Percentiles rank a stretch among this genome's conserved stretches.
Evolutionary conservation across 2,888 invertebrate genomes (phyloP).

Genomic region (Sympetrum striolatum): DNA sequence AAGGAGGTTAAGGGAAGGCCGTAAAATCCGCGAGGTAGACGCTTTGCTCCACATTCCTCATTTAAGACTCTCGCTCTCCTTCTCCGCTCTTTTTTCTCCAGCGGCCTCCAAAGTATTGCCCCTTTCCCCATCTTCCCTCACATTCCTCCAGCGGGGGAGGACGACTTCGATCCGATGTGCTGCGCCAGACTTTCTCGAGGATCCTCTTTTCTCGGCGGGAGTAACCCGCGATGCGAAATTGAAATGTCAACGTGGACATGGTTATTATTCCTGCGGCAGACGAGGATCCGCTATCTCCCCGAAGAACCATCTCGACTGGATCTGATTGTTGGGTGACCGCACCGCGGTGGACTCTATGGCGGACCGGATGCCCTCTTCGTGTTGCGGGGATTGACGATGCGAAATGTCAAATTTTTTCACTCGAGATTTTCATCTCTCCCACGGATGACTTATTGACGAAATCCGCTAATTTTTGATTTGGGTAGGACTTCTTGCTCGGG

Average conservation of each 20-base stretch:
- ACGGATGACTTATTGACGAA: background rate
- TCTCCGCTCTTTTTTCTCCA: background rate
- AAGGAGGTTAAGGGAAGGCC: background rate
- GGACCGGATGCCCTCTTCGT: background rate
- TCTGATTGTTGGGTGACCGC: background rate
- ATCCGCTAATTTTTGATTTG: no score
- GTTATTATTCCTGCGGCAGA: background rate
- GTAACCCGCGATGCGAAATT: background rate
- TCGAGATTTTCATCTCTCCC: background rate
- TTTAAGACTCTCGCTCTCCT: background rate
- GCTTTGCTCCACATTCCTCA: background rate
- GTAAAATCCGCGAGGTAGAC: background rate
- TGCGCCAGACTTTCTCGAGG: background rate
- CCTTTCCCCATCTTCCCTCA: background rate
- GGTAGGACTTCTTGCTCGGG: no score
- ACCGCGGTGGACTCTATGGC: background rate
- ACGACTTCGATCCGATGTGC: background rate
- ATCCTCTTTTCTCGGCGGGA: background rate
- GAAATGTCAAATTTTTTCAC: no score
- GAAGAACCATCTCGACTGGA: no score
- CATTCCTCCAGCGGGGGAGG: background rate
- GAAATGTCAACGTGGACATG: conserved; percentile 34
- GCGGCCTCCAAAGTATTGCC: background rate
- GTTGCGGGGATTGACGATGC: no score
- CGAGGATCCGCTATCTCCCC: background rate